Evolutionary conservation across 2,888 invertebrate species (phyloP).

Genomic region (Cantharis flavilabris): DNA sequence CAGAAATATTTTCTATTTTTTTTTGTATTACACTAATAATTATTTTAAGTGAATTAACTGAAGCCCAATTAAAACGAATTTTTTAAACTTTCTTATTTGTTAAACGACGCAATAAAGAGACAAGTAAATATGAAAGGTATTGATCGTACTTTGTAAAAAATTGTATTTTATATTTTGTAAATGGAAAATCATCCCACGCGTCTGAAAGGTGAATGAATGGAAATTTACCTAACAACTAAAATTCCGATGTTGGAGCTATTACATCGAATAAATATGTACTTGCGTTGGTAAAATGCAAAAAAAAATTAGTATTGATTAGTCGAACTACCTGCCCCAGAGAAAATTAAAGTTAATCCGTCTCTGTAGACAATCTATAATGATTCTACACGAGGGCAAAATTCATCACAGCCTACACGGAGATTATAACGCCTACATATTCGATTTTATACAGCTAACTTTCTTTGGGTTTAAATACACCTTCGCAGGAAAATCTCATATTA

Average conservation of each 20-base stretch:
- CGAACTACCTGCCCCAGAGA: neutral
- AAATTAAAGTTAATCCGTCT: neutral
- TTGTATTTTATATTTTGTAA: neutral
- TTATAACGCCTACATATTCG: conserved; percentile 8
- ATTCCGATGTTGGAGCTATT: neutral
- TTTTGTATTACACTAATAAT: neutral
- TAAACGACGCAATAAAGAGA: neutral
- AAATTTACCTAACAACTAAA: neutral
- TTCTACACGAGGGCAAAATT: conserved; percentile 8
- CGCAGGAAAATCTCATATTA: neutral
- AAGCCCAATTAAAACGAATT: neutral
- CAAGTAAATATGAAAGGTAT: neutral
- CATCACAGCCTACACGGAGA: neutral
- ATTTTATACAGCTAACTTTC: conserved; percentile 6
- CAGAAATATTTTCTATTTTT: neutral
- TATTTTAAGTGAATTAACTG: conserved; percentile 7
- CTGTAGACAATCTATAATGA: conserved; percentile 4
- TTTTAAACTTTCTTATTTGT: neutral
- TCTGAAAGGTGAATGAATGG: neutral
- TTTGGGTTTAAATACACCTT: conserved; percentile 5
- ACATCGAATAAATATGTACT: neutral
- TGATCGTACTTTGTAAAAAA: neutral
- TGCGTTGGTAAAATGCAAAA: neutral
- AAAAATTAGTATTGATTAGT: neutral
- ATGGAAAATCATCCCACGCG: neutral